Percentiles rank a stretch among this genome's conserved stretches.
These are phyloP conservation scores for Candoia aspera DNA, from an alignment of 2,113 vertebrate species.

Conservation along the genomic window DNA sequence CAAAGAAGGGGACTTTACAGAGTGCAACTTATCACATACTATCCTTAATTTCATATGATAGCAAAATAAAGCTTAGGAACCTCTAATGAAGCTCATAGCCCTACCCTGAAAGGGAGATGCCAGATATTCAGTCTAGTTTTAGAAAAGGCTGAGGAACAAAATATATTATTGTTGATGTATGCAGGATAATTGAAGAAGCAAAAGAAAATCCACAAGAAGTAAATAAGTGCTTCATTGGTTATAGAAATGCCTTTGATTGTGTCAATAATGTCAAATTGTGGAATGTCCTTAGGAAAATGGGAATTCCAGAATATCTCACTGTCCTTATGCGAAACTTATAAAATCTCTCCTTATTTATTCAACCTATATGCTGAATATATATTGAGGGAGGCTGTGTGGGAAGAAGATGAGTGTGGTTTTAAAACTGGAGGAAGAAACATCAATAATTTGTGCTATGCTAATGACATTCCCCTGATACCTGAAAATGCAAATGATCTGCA, in stretches of 20 bases:
- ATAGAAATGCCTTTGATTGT: background rate
- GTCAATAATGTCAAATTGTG: background rate
- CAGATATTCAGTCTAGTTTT: background rate
- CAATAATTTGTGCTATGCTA: background rate
- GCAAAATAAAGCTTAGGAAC: background rate
- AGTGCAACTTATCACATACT: background rate
- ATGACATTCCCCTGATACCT: background rate
- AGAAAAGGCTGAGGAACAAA: background rate
- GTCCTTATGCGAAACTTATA: background rate
- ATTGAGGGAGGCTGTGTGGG: background rate
- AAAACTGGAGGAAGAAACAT: background rate
- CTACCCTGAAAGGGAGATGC: background rate
- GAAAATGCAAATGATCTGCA: background rate
- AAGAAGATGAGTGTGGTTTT: background rate
- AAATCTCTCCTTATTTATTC: background rate
- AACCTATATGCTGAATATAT: background rate
- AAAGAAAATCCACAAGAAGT: background rate
- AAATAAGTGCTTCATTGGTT: background rate
- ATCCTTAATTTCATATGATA: background rate
- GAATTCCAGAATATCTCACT: background rate
- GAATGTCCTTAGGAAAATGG: background rate
- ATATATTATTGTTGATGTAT: background rate
- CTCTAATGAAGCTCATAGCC: background rate
- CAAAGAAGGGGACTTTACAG: background rate
- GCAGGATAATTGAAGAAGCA: background rate